Evolutionary conservation across 37 sponge, comb jelly and placozoan species (phyloP).

Genomic region (Haliclona indistincta): DNA sequence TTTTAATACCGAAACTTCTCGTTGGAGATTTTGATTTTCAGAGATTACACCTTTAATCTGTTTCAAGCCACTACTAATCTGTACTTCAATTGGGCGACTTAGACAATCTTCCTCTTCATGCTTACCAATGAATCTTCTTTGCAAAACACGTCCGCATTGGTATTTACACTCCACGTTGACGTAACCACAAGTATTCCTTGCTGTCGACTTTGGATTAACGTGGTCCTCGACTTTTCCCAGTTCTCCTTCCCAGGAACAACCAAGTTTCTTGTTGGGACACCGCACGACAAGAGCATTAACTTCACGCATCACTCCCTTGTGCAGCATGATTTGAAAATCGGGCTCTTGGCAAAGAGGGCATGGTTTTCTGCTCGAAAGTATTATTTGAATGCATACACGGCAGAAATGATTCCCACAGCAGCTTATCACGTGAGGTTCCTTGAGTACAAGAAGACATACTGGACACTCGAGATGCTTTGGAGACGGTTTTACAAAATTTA

Average conservation of each 20-base stretch:
- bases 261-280: not conserved
- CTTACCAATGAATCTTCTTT: not conserved
- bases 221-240: not conserved
- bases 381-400: not conserved
- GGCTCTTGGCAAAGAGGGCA: slow-evolving; percentile 12
- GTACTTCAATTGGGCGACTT: not conserved
- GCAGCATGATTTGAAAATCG: not conserved
- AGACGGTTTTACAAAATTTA: not conserved
- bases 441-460: not conserved
- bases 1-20: too few species aligned
- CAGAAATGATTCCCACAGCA: slow-evolving; percentile 20
- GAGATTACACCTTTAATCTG: too few species aligned
- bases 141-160: not conserved
- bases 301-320: slow-evolving; percentile 6
- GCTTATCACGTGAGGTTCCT: slow-evolving; percentile 10
- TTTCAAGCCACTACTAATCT: not conserved
- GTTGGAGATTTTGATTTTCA: too few species aligned
- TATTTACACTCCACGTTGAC: not conserved
- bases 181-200: not conserved
- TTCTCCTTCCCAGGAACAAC: slow-evolving; percentile 1
- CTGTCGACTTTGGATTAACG: not conserved
- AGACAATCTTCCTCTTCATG: not conserved
- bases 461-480: slow-evolving; percentile 14
- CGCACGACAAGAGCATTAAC: not conserved
- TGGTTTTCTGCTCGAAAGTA: not conserved